Conservation (phyloP, 1,140 invertebrate genomes). For the Ceratina japonica region DNA sequence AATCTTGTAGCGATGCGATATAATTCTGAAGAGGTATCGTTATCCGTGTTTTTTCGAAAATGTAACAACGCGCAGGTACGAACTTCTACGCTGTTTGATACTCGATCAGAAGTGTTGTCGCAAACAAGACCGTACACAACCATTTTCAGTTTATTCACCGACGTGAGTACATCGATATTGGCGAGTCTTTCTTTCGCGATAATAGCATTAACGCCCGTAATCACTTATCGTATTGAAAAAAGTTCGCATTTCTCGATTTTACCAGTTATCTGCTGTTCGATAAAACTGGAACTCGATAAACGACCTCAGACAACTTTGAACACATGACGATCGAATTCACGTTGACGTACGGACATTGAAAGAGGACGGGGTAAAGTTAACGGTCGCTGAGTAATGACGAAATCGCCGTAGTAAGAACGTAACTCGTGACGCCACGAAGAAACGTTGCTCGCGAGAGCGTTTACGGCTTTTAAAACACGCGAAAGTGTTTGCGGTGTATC, state of each 20-base stretch:
- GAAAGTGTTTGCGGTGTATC: constrained; percentile 26
- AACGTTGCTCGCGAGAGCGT: constrained; percentile 42
- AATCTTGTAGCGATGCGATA: not conserved
- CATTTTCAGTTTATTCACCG: not conserved
- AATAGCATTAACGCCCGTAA: not conserved
- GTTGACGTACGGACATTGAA: not conserved
- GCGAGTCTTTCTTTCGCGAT: not conserved
- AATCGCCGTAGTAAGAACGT: constrained; percentile 1
- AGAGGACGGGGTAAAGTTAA: not conserved
- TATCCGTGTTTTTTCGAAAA: not conserved
- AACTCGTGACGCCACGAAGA: not conserved
- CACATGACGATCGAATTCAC: not conserved
- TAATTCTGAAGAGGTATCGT: not conserved
- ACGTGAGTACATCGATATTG: not conserved
- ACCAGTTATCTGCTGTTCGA: not conserved
- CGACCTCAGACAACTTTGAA: not conserved
- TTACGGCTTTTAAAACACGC: constrained; percentile 36
- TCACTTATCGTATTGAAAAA: too few species aligned
- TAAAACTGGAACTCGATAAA: not conserved
- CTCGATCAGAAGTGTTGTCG: not conserved
- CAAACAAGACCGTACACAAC: not conserved
- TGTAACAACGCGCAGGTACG: too few species aligned
- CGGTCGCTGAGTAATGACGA: constrained; percentile 30
- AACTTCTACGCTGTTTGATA: not conserved
- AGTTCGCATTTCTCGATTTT: too few species aligned